Percentiles rank a stretch among this genome's conserved stretches.
These are phyloP conservation scores for Xylocopa sonorina DNA, from an alignment of 1,140 invertebrate genomes.

Conservation along the genomic window DNA sequence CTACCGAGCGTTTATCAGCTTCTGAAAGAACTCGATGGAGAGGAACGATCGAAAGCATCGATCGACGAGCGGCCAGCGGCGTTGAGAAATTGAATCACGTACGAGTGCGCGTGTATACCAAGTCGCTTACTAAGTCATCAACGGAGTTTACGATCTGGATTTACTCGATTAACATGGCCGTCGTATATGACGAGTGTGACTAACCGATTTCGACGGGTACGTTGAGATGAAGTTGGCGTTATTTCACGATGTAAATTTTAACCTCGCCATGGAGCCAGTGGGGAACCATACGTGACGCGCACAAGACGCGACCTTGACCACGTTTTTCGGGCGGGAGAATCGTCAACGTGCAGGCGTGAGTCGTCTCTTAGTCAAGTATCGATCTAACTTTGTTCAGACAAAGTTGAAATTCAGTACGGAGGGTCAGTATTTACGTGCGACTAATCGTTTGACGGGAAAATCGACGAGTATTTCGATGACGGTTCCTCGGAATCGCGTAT, in stretches of 20 bases:
- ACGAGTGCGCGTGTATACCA: neutral
- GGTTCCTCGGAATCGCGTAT: neutral
- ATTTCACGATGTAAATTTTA: slow-evolving; percentile 67
- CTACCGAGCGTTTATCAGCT: neutral
- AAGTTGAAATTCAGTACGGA: slow-evolving; percentile 33
- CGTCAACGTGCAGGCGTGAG: slow-evolving; percentile 38
- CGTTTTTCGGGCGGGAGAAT: slow-evolving; percentile 59
- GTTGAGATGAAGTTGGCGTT: slow-evolving; percentile 51
- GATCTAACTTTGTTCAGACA: slow-evolving; percentile 44
- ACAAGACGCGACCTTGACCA: slow-evolving; percentile 64
- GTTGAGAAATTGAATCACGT: slow-evolving; percentile 7
- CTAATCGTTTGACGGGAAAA: neutral
- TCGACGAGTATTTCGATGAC: neutral
- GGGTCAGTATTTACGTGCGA: slow-evolving; percentile 21
- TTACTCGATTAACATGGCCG: slow-evolving; percentile 44
- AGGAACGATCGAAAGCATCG: neutral
- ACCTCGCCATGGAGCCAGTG: slow-evolving; percentile 41
- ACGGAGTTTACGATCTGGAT: slow-evolving; percentile 69
- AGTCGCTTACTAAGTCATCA: slow-evolving; percentile 47
- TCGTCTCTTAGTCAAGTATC: slow-evolving; percentile 33
- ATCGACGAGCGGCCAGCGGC: too few species aligned
- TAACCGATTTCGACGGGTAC: slow-evolving; percentile 65
- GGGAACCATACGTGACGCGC: slow-evolving; percentile 57
- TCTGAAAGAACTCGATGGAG: neutral
- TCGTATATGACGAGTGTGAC: slow-evolving; percentile 62